Base-by-base conservation (phyloP, 2,888 invertebrate genomes). In the Iphiclides podalirius region DNA sequence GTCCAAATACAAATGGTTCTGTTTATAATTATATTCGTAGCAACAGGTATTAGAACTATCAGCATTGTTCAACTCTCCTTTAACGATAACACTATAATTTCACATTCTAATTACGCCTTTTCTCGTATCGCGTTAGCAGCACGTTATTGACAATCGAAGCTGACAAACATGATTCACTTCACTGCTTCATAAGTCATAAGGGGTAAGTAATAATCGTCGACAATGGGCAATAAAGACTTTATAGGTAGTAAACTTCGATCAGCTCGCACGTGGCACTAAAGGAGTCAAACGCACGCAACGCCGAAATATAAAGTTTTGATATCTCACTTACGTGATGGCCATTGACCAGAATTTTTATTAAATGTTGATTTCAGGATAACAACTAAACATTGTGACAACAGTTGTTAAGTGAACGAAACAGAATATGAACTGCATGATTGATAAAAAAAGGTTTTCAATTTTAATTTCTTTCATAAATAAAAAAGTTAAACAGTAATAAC, bases 201-300 rank as follows among this genome's bases (percentile, higher is more conserved):
- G 84, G 86, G 81, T 84, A 82, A 84, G 86, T 85, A 86, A 85
- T 87, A 86, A 85, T 86, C 78, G 83, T 79, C 81, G 80, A 87
- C 85, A 87, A 87, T 86, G 82, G 83, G 82, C 82, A 74, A 85
- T 87, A 87, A 87, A 86, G 79, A 79, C 65, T 87, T 87, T 87
- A 87, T 87, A 82, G 85, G 82, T 79, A 77, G 76, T 87, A 85
- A 86, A 86, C 66, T 84, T 84, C 82, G 84, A 85, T 81, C 79
- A 71, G 66, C 70, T 76, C 75, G 74, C 79, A 76, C 79, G 67
- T 70, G 64, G 71, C 59, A 64, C 65, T 65, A 70, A 68, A 67
- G 72, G 64, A 79, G 76, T 77, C 73, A 70, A 75, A 66, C 68
- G 73, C 72, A 72, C 70, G 70, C 67, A 64, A 68, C 73, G 67